Base-by-base conservation (phyloP, 1,140 invertebrate genomes). In the Euura lappo region DNA sequence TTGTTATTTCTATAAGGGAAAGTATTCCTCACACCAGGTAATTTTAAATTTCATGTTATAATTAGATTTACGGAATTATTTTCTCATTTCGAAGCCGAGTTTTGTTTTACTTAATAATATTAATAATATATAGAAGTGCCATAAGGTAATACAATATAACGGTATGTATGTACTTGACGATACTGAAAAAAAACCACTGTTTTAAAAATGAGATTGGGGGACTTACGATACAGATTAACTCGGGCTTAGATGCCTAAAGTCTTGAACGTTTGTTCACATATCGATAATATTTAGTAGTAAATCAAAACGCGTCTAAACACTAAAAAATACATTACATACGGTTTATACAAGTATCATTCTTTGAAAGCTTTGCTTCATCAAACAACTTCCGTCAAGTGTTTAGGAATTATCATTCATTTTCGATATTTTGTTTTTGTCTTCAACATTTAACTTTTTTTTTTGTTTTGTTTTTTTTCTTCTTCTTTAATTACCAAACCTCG, bases 391-490 rank as follows among this genome's bases (percentile, higher is more conserved):
- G 66, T 69, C 28, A 47, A 68, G 28, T 28, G 28, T 28, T 28
- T 28, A 28, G 28, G 28, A 28, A 28, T 28, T 8, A 44, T 68
- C 73, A 8, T 75, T 71, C 51, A 60, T 60, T 60, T 60, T 60
- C 51, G 10, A 3, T 66, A 45, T 67, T 69, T 74, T 68, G 67
- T 67, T 68, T 71, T 75, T 70, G 51, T 72, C 72, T 10, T 70
- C 72, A 71, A 45, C 73, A 46, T 70, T 64, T 65, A 60, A 72
- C 64, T 44, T 69, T 73, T 8, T 69, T 69, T 44, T 66, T 73
- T 28, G 51, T 72, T 68, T 72, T 70, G 8, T 77, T 75, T 44
- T 75, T 76, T 47, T 77, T 71, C 10, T 86, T 84, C 13, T n/a
- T 60, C 51, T 60, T 60, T 5, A 11, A 3, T 45, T 3, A 28